phyloP scores from a whole-genome alignment of 1,140 invertebrate genomes.

The Neoseiulus cucumeris region DNA sequence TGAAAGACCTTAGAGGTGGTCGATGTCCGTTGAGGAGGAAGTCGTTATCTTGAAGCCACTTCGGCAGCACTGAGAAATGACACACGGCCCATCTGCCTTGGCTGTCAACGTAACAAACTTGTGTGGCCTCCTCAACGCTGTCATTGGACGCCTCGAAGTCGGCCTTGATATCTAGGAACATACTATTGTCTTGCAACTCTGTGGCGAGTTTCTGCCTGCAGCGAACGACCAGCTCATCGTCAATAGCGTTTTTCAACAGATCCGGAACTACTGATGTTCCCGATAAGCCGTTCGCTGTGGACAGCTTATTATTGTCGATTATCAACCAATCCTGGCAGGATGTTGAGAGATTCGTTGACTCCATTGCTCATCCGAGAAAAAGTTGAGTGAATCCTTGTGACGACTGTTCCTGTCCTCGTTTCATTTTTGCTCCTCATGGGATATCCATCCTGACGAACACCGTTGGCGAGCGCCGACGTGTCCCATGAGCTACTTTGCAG shows the following conservation, averaged over 20 bases:
- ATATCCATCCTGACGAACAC: too few species aligned
- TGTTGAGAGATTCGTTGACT: too few species aligned
- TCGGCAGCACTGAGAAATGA: slow-evolving; percentile 19
- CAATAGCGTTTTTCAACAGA: not conserved
- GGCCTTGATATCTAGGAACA: slow-evolving; percentile 9
- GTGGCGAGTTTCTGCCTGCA: slow-evolving; percentile 8
- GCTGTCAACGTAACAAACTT: slow-evolving; percentile 11
- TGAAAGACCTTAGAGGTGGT: slow-evolving; percentile 20
- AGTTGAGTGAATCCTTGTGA: too few species aligned
- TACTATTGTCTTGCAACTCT: slow-evolving; percentile 6
- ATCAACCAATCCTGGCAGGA: too few species aligned
- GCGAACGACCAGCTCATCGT: not conserved
- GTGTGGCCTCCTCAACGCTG: slow-evolving; percentile 8
- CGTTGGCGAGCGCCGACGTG: too few species aligned
- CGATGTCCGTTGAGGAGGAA: slow-evolving; percentile 19
- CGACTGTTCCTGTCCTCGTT: too few species aligned
- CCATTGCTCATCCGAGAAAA: too few species aligned
- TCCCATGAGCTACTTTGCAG: too few species aligned
- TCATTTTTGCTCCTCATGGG: too few species aligned
- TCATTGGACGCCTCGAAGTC: not conserved
- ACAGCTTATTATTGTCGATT: not conserved
- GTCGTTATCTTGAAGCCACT: slow-evolving; percentile 22
- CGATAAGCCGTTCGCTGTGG: slow-evolving; percentile 1
- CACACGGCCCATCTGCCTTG: slow-evolving; percentile 11
- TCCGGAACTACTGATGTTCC: not conserved